Base-by-base conservation (phyloP, 2,113 vertebrate species). In the Pteronura brasiliensis region DNA sequence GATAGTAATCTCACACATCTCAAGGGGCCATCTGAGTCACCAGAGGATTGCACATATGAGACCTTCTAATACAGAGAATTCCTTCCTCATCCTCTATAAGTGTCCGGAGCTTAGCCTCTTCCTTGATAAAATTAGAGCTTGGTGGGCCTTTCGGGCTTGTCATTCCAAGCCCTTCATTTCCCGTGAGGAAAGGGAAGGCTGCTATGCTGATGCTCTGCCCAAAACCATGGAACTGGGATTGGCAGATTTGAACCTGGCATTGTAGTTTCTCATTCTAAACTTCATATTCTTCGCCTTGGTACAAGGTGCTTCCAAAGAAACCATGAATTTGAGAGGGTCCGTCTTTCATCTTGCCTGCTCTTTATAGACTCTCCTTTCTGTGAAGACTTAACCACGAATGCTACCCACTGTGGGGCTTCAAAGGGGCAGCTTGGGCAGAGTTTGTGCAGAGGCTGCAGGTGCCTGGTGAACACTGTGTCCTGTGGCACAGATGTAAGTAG, bases 401-500 rank as follows among this genome's bases (percentile, higher is more conserved):
- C 47, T 77, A 18, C 36, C 39, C 21, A 6, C 63, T 8, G 8
- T 20, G 2, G 8, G 18, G 4, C 5, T 20, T 52, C 18, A 25
- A 14, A 47, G 34, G 7, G 34, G n/a, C 85, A 72, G 74, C 34
- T 39, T n/a, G 7, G 21, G 34, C 20, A 34, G 31, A 57, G 76
- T 91, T 79, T 93, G 44, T 0, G 7, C 47, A 15, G 4, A 9
- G 42, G 69, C 47, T 59, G 61, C 63, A 76, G 85, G 21, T 90
- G 81, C 36, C 31, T 11, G 42, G 29, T 6, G 39, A 72, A 2
- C n/a, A 71, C 63, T 39, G 80, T 90, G 95, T 17, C 39, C 84
- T 1, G 7, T 12, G 18, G 95, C 90, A 84, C 97, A 98, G 92
- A 88, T 27, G 42, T 95, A 97, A 44, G 44, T 12, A 47, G 80